Percentiles rank a stretch among this genome's conserved stretches.
phyloP scores from a whole-genome alignment of 2,113 vertebrate species.

The Spheniscus mendiculus region DNA sequence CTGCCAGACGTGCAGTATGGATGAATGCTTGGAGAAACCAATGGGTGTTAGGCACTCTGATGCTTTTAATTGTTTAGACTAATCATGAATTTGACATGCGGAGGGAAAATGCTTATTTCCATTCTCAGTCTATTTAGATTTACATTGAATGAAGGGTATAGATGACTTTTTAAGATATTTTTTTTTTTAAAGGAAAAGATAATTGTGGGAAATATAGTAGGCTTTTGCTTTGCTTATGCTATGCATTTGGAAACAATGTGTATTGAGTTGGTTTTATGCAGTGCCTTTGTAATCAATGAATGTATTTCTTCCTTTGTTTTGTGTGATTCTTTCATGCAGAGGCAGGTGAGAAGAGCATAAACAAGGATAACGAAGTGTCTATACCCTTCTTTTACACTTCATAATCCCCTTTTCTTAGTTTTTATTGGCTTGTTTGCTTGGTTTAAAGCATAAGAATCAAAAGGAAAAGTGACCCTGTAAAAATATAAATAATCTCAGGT shows the following conservation, averaged over 20 bases:
- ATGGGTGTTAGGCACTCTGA: neutral
- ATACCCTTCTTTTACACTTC: neutral
- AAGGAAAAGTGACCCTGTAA: neutral
- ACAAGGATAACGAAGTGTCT: neutral
- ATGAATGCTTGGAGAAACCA: slow-evolving; percentile 33
- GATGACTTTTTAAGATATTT: neutral
- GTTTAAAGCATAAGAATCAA: neutral
- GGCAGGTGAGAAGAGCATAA: neutral
- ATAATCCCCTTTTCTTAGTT: neutral
- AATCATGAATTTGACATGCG: neutral
- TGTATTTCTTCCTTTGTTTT: neutral
- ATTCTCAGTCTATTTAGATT: neutral
- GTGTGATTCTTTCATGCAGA: neutral
- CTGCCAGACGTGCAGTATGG: slow-evolving; percentile 37
- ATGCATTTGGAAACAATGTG: neutral
- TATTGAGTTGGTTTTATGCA: neutral
- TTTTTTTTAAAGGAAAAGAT: neutral
- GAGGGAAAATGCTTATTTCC: slow-evolving; percentile 18
- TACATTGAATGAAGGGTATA: neutral
- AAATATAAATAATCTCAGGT: neutral
- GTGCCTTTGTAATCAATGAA: neutral
- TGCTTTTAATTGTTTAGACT: slow-evolving; percentile 41
- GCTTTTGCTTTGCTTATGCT: neutral
- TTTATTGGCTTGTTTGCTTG: neutral
- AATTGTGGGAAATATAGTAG: neutral